Conservation (phyloP, 2,797 vertebrate genomes). For the Ciconia nigra region DNA sequence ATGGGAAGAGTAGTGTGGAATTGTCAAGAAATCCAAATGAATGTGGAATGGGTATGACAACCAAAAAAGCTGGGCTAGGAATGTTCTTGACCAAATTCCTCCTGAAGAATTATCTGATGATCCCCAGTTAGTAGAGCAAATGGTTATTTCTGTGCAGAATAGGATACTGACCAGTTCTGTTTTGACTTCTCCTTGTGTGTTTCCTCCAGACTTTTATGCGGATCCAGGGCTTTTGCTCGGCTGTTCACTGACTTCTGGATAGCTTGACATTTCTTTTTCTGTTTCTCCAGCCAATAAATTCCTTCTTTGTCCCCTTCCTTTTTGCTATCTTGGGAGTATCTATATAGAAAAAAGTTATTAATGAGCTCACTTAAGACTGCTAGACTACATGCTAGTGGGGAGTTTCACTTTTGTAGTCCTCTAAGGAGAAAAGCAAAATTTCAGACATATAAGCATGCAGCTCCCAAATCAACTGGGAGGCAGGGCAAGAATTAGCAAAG, state of each 20-base stretch:
- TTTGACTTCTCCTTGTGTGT: conserved; percentile 81
- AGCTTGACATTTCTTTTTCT: conserved; percentile 81
- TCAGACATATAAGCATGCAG: neutral
- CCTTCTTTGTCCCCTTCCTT: conserved; percentile 78
- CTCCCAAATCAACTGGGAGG: neutral
- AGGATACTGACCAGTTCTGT: conserved; percentile 81
- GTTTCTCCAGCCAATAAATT: conserved; percentile 80
- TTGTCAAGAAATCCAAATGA: neutral
- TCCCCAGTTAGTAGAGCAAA: neutral
- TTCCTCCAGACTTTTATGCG: conserved; percentile 86
- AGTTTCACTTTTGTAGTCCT: neutral
- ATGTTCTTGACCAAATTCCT: neutral
- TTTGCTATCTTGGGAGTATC: conserved; percentile 82
- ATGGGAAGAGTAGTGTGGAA: neutral
- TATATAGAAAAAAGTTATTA: conserved; percentile 44
- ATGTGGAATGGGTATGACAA: neutral
- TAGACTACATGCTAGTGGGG: neutral
- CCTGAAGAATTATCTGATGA: neutral
- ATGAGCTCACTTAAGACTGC: neutral
- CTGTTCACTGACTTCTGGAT: conserved; percentile 81
- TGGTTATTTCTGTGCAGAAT: neutral
- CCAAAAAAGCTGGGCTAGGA: neutral
- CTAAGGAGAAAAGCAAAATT: neutral
- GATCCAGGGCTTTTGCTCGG: conserved; percentile 89
- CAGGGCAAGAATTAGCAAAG: neutral